These are phyloP conservation scores for Nerophis ophidion DNA, from an alignment of 2,113 vertebrate genomes.

Conservation along the genomic window DNA sequence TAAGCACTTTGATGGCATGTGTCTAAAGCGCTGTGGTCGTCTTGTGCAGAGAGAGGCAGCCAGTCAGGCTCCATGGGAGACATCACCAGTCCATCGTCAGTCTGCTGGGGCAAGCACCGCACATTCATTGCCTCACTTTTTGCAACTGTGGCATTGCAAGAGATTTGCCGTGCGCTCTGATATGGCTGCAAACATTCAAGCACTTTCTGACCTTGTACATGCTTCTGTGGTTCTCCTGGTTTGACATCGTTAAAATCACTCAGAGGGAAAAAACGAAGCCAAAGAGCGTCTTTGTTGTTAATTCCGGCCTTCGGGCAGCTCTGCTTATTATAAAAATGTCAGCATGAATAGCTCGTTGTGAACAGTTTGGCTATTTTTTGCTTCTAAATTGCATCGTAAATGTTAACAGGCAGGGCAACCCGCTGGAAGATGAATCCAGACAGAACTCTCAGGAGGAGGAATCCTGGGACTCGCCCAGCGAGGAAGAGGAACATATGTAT, in stretches of 20 bases:
- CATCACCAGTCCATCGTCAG: slow-evolving; percentile 16
- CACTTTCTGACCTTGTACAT: slow-evolving; percentile 25
- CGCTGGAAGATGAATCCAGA: slow-evolving; percentile 67
- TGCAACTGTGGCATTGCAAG: slow-evolving; percentile 27
- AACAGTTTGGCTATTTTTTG: background rate
- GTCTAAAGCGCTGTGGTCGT: slow-evolving; percentile 40
- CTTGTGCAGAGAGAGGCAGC: slow-evolving; percentile 25
- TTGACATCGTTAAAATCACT: slow-evolving; percentile 17
- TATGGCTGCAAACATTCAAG: slow-evolving; percentile 34
- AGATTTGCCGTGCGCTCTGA: slow-evolving; percentile 35
- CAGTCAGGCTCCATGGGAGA: slow-evolving; percentile 36
- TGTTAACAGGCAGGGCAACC: slow-evolving; percentile 71
- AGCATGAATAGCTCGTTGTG: background rate
- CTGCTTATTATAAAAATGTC: slow-evolving; percentile 7
- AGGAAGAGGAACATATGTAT: slow-evolving; percentile 79
- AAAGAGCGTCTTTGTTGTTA: slow-evolving; percentile 4
- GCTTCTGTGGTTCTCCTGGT: slow-evolving; percentile 7
- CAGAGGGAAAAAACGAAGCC: background rate
- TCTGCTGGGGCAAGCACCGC: slow-evolving; percentile 30
- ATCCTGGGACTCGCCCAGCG: slow-evolving; percentile 78
- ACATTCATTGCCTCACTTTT: slow-evolving; percentile 33
- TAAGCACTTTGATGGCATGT: no score
- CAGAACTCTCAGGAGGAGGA: slow-evolving; percentile 78
- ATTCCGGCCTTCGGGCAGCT: background rate
- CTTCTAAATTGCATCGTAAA: slow-evolving; percentile 2